Evolutionary conservation across 2,797 vertebrate species (phyloP).

Genomic region (Notoglanidium macrostoma): DNA sequence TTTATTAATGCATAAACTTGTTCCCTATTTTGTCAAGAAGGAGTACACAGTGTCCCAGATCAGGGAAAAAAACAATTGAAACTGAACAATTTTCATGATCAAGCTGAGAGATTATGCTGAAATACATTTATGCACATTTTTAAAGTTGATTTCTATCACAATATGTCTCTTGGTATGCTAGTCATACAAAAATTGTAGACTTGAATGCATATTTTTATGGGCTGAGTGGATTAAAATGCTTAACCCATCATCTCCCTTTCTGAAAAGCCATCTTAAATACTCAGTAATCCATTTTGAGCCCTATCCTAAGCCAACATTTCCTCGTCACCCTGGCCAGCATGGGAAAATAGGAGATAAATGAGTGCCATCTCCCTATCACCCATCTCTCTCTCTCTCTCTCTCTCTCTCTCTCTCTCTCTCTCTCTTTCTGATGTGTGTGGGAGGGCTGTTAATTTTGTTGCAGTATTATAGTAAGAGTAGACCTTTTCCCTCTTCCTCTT

Average conservation of each 20-base stretch:
- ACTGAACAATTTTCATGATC: not conserved
- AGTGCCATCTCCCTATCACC: not conserved
- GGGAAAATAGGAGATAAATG: conserved; percentile 67
- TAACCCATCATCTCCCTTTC: conserved; percentile 69
- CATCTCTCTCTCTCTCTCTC: conserved; percentile 19
- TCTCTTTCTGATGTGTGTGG: conserved; percentile 33
- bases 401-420: conserved; percentile 32
- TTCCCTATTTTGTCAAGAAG: not conserved
- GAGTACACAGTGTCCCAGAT: not conserved
- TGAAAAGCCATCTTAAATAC: conserved; percentile 77
- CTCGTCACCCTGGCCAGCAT: conserved; percentile 70
- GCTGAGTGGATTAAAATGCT: conserved; percentile 61
- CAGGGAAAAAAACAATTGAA: not conserved
- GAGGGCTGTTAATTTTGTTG: conserved; percentile 32
- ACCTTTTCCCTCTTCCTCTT: conserved; percentile 49
- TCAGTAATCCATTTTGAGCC: conserved; percentile 74
- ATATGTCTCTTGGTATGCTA: conserved; percentile 4
- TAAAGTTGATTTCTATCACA: conserved; percentile 1
- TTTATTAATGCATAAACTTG: not conserved
- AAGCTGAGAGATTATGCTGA: not conserved
- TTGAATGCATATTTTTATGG: conserved; percentile 23
- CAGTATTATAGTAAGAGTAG: conserved; percentile 45
- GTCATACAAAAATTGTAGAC: conserved; percentile 9
- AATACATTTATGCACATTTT: not conserved
- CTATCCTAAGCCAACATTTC: conserved; percentile 74